Evolutionary conservation across 2,888 invertebrate genomes (phyloP).

Genomic region (Cyaniris semiargus): DNA sequence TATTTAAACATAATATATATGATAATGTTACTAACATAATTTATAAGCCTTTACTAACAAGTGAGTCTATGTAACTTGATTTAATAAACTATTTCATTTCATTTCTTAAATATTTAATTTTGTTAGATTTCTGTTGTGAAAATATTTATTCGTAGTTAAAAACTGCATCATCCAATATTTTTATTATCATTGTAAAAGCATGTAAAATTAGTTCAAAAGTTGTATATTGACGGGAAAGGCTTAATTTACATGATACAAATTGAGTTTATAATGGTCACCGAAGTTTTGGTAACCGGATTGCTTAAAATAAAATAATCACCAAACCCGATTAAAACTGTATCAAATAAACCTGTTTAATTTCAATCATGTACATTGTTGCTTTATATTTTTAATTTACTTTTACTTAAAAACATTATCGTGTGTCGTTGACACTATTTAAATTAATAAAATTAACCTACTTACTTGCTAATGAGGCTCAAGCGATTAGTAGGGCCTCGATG

Average conservation of each 20-base stretch:
- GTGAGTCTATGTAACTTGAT: no score
- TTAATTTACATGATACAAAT: background rate
- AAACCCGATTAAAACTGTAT: slow-evolving; percentile 8
- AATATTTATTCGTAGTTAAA: background rate
- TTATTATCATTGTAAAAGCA: background rate
- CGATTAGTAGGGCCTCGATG: background rate
- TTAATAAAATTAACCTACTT: background rate
- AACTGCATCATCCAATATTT: background rate
- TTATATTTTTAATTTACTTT: background rate
- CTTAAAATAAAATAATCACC: slow-evolving; percentile 7
- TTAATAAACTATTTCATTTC: no score
- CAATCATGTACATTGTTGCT: background rate
- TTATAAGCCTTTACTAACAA: no score
- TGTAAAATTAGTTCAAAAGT: background rate
- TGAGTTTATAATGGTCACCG: slow-evolving; percentile 3
- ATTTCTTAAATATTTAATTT: no score
- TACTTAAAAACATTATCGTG: background rate
- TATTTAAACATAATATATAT: no score
- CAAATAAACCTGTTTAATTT: background rate
- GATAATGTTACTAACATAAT: no score
- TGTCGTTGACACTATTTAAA: background rate
- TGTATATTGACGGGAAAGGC: background rate
- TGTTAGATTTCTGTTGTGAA: no score
- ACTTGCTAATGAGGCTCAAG: background rate
- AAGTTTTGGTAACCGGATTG: background rate